A percentile compares a stretch with the other conserved stretches of the same genome.
Evolutionary conservation across 2,888 invertebrate species (phyloP).

Genomic region (Scelioninae gen. 2): DNA sequence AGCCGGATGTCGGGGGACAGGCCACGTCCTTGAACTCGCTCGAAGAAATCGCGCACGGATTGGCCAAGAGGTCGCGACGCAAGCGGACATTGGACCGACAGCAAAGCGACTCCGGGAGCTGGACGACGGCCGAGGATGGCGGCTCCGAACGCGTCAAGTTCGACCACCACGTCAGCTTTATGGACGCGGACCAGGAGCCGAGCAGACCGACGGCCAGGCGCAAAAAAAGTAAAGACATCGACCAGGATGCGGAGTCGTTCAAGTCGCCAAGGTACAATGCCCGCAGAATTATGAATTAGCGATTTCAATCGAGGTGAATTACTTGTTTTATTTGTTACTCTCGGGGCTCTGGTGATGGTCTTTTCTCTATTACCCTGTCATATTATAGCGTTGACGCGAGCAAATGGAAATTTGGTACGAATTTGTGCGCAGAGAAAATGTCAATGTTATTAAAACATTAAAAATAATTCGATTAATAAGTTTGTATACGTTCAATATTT

Average conservation of each 20-base stretch:
- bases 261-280: slow-evolving; percentile 64
- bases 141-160: slow-evolving; percentile 81
- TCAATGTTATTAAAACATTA: no score
- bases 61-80: slow-evolving; percentile 73
- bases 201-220: slow-evolving; percentile 65
- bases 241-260: slow-evolving; percentile 67
- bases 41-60: slow-evolving; percentile 75
- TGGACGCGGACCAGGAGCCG: slow-evolving; percentile 76
- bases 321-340: slow-evolving; percentile 23
- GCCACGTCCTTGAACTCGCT: slow-evolving; percentile 75
- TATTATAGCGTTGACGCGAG: background rate
- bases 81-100: slow-evolving; percentile 73
- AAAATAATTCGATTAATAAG: no score
- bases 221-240: slow-evolving; percentile 65
- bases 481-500: no score
- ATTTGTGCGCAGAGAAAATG: no score
- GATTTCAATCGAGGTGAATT: slow-evolving; percentile 43
- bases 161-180: slow-evolving; percentile 80
- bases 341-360: slow-evolving; percentile 33
- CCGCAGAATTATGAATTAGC: slow-evolving; percentile 45
- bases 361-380: no score
- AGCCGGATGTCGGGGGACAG: slow-evolving; percentile 72
- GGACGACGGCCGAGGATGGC: slow-evolving; percentile 76
- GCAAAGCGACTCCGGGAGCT: slow-evolving; percentile 72
- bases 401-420: no score